A percentile compares a stretch with the other conserved stretches of the same genome.
Evolutionary conservation across 2,888 invertebrate genomes (phyloP).

Genomic region (Acanthosepion lycidas): DNA sequence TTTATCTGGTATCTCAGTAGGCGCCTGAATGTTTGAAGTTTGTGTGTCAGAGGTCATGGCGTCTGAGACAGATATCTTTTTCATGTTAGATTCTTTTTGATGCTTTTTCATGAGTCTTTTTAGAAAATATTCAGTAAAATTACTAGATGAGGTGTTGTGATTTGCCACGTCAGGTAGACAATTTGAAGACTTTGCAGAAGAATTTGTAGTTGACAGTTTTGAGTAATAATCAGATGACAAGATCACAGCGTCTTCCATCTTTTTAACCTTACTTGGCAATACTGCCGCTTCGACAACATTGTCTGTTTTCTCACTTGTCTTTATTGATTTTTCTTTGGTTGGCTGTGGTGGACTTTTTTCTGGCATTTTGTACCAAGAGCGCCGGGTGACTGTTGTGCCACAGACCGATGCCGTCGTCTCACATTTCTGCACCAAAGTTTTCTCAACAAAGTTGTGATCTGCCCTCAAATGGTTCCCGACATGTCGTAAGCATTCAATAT

Average conservation of each 20-base stretch:
- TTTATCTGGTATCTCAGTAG: background rate
- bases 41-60: background rate
- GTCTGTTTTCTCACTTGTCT: background rate
- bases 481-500: constrained; percentile 25
- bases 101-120: constrained; percentile 44
- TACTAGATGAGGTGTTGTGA: background rate
- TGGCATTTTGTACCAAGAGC: constrained; percentile 46
- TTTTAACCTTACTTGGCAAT: constrained; percentile 15
- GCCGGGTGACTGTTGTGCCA: background rate
- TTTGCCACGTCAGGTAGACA: constrained; percentile 34
- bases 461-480: constrained; percentile 2
- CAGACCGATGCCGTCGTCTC: constrained; percentile 38
- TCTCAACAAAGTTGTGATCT: constrained; percentile 43
- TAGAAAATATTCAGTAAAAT: constrained; percentile 43
- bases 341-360: constrained; percentile 39
- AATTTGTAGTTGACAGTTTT: background rate
- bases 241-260: constrained; percentile 33
- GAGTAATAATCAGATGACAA: background rate
- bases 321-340: background rate
- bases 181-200: constrained; percentile 39
- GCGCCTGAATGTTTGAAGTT: background rate
- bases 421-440: constrained; percentile 42
- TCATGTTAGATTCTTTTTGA: constrained; percentile 35
- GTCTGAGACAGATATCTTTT: background rate
- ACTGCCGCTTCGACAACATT: background rate